Evolutionary conservation across 2,888 invertebrate species (phyloP).

Genomic region (Drosophila testacea): DNA sequence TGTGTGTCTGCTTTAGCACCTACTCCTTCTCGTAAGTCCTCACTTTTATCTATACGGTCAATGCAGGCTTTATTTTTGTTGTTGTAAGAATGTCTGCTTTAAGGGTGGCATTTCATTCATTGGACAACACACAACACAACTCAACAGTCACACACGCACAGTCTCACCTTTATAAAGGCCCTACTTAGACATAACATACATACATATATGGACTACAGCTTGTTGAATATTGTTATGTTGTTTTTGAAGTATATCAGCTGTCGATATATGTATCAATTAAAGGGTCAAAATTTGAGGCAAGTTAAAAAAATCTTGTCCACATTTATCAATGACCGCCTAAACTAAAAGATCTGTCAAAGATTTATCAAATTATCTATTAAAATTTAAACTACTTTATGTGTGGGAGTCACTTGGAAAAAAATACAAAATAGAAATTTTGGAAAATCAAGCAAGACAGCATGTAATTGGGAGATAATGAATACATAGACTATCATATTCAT

Average conservation of each 20-base stretch:
- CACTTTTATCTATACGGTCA: constrained; percentile 75
- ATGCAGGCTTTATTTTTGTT: constrained; percentile 51
- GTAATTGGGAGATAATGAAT: too few species aligned
- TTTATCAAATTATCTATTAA: too few species aligned
- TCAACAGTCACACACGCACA: not conserved
- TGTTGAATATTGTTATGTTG: constrained; percentile 32
- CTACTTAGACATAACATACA: constrained; percentile 2
- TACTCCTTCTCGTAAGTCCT: constrained; percentile 62
- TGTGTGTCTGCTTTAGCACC: constrained; percentile 65
- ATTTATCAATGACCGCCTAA: too few species aligned
- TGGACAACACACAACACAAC: constrained; percentile 2
- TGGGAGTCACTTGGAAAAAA: too few species aligned
- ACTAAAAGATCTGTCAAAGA: too few species aligned
- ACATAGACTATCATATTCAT: too few species aligned
- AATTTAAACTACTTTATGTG: too few species aligned
- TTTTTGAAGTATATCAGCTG: constrained; percentile 31
- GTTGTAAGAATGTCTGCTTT: constrained; percentile 35
- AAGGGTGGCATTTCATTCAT: constrained; percentile 58
- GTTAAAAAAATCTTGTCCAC: not conserved
- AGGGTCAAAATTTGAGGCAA: not conserved
- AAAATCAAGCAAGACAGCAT: too few species aligned
- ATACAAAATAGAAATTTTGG: too few species aligned
- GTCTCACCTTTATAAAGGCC: not conserved
- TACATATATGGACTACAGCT: constrained; percentile 1
- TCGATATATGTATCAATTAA: constrained; percentile 12